phyloP scores from a whole-genome alignment of 2,797 vertebrate genomes.

The Falco rusticolus region DNA sequence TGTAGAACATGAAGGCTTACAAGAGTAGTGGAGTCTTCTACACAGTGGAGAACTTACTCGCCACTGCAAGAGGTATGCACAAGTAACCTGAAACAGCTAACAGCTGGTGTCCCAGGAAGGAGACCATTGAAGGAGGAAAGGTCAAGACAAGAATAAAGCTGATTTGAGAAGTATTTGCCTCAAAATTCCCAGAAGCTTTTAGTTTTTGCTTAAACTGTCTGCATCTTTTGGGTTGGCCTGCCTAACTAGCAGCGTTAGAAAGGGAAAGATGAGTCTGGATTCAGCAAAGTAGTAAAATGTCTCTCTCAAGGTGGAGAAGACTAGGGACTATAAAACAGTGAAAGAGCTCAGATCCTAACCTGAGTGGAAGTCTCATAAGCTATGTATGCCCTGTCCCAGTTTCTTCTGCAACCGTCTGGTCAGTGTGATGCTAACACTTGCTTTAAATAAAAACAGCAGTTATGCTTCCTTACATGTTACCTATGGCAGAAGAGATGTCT shows the following conservation, averaged over 20 bases:
- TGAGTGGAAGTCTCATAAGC: neutral
- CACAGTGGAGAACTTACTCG: neutral
- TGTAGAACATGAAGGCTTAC: neutral
- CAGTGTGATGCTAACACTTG: neutral
- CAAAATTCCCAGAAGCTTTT: neutral
- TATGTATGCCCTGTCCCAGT: neutral
- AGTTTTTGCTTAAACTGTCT: neutral
- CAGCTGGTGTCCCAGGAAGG: neutral
- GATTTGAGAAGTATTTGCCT: neutral
- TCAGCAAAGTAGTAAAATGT: neutral
- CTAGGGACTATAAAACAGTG: neutral
- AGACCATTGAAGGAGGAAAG: neutral
- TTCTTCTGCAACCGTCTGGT: neutral
- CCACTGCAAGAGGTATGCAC: neutral
- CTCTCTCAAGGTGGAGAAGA: neutral
- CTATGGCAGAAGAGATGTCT: neutral
- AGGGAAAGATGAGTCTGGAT: neutral
- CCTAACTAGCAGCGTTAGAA: neutral
- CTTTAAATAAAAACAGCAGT: neutral
- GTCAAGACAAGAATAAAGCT: neutral
- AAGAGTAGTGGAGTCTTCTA: neutral
- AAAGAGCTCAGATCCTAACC: neutral
- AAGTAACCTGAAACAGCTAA: neutral
- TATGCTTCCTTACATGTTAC: neutral
- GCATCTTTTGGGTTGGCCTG: neutral